Conservation (phyloP, 2,113 vertebrate species). For the Saguinus midas region DNA sequence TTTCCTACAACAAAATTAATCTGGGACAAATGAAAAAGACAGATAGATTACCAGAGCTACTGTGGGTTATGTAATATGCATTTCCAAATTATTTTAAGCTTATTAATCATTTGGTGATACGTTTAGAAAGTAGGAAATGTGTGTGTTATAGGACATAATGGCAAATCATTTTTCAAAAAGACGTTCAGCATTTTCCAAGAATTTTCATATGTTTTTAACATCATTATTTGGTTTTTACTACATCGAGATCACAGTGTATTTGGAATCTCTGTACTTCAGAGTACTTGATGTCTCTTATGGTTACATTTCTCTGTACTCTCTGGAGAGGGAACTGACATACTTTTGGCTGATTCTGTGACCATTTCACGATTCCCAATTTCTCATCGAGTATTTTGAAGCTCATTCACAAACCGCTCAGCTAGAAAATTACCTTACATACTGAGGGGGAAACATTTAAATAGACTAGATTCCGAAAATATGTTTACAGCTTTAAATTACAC, state of each 20-base stretch:
- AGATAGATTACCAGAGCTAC: not conserved
- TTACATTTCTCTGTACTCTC: not conserved
- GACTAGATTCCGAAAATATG: not conserved
- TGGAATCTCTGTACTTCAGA: not conserved
- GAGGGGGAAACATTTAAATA: not conserved
- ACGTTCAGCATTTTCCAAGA: not conserved
- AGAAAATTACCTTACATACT: slow-evolving; percentile 34
- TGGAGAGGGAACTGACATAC: slow-evolving; percentile 30
- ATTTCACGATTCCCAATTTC: slow-evolving; percentile 38
- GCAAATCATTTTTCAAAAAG: not conserved
- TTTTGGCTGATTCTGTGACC: slow-evolving; percentile 47
- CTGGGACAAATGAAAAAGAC: slow-evolving; percentile 13
- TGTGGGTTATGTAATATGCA: slow-evolving; percentile 16
- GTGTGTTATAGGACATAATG: not conserved
- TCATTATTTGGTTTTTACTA: not conserved
- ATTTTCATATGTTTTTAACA: not conserved
- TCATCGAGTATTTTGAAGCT: slow-evolving; percentile 49
- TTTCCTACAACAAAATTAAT: slow-evolving; percentile 50
- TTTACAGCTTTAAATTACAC: slow-evolving; percentile 60
- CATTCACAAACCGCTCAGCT: slow-evolving; percentile 48
- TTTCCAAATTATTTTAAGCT: slow-evolving; percentile 35
- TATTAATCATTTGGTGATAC: not conserved
- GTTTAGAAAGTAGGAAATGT: not conserved
- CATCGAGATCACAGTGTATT: not conserved
- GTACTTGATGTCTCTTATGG: not conserved